Evolutionary conservation across 2,888 invertebrate species (phyloP).

Genomic region (Trissoscelio sp.): DNA sequence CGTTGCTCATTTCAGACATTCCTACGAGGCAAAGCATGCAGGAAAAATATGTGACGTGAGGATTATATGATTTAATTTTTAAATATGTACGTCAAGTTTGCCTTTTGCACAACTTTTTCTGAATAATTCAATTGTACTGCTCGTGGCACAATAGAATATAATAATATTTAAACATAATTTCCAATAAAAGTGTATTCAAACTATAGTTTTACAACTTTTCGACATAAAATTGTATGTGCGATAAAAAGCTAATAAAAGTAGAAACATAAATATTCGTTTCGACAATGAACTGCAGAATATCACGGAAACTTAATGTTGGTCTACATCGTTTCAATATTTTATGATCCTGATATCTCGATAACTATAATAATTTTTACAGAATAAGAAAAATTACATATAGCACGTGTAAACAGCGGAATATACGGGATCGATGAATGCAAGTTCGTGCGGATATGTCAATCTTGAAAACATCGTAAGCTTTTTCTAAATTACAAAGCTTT

Average conservation of each 20-base stretch:
- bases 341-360: background rate
- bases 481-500: constrained; percentile 37
- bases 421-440: constrained; percentile 30
- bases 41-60: background rate
- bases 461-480: constrained; percentile 23
- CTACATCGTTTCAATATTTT: background rate
- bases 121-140: too few relatives aligned
- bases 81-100: background rate
- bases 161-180: too few relatives aligned
- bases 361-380: background rate
- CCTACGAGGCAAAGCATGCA: constrained; percentile 15
- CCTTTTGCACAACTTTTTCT: too few relatives aligned
- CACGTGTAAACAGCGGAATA: constrained; percentile 8
- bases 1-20: constrained; percentile 2
- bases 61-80: background rate
- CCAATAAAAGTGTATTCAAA: too few relatives aligned
- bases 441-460: constrained; percentile 22
- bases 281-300: constrained; percentile 1
- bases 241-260: background rate
- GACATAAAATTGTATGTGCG: background rate
- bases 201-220: background rate
- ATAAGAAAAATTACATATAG: constrained; percentile 11
- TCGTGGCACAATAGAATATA: too few relatives aligned
- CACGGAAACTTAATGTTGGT: constrained; percentile 2
- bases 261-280: background rate